These are phyloP conservation scores for Haliaeetus leucogaster DNA, from an alignment of 2,113 vertebrate genomes.

Conservation along the genomic window DNA sequence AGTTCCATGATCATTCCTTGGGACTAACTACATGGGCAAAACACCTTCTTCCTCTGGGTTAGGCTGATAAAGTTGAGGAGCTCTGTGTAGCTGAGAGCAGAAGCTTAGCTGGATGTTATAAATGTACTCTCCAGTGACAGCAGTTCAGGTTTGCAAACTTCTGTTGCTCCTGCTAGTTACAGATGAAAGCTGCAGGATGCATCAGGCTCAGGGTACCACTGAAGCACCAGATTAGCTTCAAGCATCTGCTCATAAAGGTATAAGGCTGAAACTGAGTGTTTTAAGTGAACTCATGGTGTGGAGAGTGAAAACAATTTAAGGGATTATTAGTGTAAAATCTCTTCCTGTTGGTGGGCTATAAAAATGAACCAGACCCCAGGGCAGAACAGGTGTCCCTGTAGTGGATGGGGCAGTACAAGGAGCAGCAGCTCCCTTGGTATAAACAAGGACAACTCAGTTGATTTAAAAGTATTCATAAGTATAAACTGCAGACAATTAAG, in stretches of 20 bases:
- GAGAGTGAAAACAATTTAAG: background rate
- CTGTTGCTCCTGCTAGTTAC: background rate
- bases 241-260: background rate
- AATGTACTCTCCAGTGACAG: background rate
- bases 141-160: background rate
- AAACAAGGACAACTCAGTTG: background rate
- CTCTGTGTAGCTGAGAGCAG: background rate
- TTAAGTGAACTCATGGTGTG: background rate
- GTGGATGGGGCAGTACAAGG: background rate
- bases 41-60: background rate
- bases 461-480: background rate
- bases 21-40: rapidly evolving
- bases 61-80: background rate
- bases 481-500: background rate
- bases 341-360: background rate
- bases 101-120: rapidly evolving
- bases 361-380: background rate
- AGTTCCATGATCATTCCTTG: rapidly evolving
- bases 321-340: background rate
- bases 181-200: background rate
- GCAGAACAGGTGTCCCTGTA: background rate
- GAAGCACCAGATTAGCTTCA: background rate
- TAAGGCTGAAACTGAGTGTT: background rate
- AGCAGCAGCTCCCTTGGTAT: background rate
- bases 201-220: background rate